Evolutionary conservation across 2,113 vertebrate species (phyloP).

Genomic region (Scolopax mira): DNA sequence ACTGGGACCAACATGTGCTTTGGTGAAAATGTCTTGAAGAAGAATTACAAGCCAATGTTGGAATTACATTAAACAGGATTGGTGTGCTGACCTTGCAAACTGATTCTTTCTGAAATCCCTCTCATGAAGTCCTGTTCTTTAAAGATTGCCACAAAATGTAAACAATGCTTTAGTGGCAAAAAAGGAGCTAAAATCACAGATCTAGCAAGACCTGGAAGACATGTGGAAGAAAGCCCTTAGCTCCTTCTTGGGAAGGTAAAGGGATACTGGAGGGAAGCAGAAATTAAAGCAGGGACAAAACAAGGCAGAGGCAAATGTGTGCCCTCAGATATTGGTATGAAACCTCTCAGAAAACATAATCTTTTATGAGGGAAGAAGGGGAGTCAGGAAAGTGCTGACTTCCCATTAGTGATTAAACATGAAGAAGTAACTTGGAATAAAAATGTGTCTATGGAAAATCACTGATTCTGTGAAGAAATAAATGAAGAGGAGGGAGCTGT

Average conservation of each 20-base stretch:
- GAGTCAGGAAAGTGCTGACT: not conserved
- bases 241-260: not conserved
- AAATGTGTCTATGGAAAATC: not conserved
- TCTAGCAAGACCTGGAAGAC: not conserved
- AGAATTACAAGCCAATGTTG: not conserved
- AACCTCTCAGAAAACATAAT: not conserved
- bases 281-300: not conserved
- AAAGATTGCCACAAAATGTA: no score
- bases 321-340: not conserved
- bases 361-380: not conserved
- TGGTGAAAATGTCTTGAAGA: not conserved
- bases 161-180: not conserved
- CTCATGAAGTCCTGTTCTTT: not conserved
- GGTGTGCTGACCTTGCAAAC: not conserved
- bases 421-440: not conserved
- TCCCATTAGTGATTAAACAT: not conserved
- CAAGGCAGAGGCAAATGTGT: not conserved
- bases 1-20: not conserved
- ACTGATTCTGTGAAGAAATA: not conserved
- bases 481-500: not conserved
- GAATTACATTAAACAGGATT: not conserved
- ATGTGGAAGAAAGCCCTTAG: not conserved
- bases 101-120: not conserved
- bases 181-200: not conserved
- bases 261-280: not conserved